A percentile compares a stretch with the other conserved stretches of the same genome.
Evolutionary conservation across 2,797 vertebrate species (phyloP).

Genomic region (Aphelocoma californica): DNA sequence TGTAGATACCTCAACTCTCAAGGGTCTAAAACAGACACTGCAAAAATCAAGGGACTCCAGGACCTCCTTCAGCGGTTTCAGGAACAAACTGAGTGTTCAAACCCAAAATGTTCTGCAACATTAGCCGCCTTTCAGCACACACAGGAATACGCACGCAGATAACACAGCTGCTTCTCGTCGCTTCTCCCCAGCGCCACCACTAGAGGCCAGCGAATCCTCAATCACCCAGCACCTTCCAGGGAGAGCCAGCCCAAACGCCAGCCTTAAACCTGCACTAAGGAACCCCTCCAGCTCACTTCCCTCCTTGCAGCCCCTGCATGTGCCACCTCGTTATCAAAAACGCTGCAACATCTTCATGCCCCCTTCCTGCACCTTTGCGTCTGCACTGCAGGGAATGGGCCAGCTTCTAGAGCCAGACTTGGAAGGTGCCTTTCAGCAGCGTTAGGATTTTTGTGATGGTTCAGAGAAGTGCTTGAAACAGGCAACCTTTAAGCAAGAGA

Average conservation of each 20-base stretch:
- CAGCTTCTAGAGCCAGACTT: neutral
- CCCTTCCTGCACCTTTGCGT: neutral
- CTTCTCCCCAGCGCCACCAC: slow-evolving; percentile 49
- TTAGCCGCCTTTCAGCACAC: neutral
- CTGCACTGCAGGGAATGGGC: rapidly evolving
- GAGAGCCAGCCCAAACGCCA: neutral
- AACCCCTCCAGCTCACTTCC: neutral
- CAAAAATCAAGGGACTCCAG: neutral
- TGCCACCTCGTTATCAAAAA: neutral
- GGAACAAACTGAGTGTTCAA: neutral
- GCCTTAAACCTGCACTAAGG: rapidly evolving
- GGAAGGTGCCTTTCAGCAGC: neutral
- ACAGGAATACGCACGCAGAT: neutral
- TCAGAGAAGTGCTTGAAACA: neutral
- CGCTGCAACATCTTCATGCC: neutral
- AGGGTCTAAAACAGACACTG: neutral
- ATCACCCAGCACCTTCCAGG: neutral
- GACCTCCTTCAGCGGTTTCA: neutral
- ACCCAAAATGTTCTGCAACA: neutral
- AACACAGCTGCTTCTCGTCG: neutral
- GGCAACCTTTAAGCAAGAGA: neutral
- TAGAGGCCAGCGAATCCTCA: slow-evolving; percentile 76
- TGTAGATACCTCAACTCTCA: neutral
- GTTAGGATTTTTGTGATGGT: neutral
- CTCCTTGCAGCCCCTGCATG: neutral